phyloP scores from a whole-genome alignment of 1,140 invertebrate genomes.

The Panagrolaimus sp. region DNA sequence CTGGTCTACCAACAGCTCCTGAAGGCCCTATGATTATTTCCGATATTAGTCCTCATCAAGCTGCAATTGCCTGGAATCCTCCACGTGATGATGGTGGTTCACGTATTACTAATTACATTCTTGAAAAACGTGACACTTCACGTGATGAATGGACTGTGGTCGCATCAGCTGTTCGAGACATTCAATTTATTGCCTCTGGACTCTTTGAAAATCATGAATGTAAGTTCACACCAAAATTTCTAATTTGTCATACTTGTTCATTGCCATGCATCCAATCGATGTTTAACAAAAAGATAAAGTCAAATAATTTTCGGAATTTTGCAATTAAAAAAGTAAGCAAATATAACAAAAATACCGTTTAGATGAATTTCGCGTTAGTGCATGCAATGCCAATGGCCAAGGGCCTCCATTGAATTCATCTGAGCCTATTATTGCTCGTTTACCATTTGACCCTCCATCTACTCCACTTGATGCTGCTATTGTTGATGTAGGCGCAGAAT shows the following conservation, averaged over 20 bases:
- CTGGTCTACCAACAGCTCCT: slow-evolving; percentile 82
- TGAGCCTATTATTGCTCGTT: slow-evolving; percentile 85
- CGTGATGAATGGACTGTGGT: slow-evolving; percentile 62
- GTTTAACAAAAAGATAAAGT: no score
- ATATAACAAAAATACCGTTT: no score
- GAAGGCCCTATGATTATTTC: slow-evolving; percentile 81
- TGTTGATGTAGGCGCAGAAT: slow-evolving; percentile 88
- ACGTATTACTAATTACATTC: slow-evolving; percentile 87
- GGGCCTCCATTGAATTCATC: slow-evolving; percentile 80
- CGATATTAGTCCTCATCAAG: slow-evolving; percentile 80
- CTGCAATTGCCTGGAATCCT: slow-evolving; percentile 83
- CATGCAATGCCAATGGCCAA: slow-evolving; percentile 92
- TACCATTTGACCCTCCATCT: slow-evolving; percentile 87
- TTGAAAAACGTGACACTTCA: slow-evolving; percentile 70
- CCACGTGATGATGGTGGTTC: slow-evolving; percentile 81
- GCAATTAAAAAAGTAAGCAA: no score
- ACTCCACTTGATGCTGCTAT: slow-evolving; percentile 82
- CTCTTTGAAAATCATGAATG: slow-evolving; percentile 89
- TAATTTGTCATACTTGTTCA: no score
- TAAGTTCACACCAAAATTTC: no score
- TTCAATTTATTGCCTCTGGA: slow-evolving; percentile 80
- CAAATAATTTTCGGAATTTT: no score
- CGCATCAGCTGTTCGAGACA: slow-evolving; percentile 63
- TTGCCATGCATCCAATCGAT: no score
- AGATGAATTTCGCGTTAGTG: slow-evolving; percentile 86